These are phyloP conservation scores for Koerneria pararmatus DNA, from an alignment of 2,888 invertebrate genomes.

Conservation along the genomic window DNA sequence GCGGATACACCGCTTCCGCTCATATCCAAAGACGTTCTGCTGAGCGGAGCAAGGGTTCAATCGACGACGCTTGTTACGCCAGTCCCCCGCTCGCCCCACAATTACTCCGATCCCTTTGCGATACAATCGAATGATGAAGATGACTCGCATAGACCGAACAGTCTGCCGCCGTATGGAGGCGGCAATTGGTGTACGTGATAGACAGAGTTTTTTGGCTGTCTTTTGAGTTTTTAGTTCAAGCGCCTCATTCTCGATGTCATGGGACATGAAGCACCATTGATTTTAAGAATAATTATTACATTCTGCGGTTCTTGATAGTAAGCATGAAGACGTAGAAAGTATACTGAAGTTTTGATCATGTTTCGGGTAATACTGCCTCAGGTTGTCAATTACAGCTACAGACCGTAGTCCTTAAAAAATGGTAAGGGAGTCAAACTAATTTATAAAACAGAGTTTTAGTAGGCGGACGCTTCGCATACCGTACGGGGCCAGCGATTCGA, in stretches of 20 bases:
- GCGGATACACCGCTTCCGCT: neutral
- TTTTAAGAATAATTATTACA: no score
- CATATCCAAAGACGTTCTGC: neutral
- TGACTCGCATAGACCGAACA: slow-evolving; percentile 32
- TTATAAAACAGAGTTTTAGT: no score
- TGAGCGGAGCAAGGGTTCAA: neutral
- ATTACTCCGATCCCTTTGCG: slow-evolving; percentile 19
- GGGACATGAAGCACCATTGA: neutral
- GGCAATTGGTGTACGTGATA: neutral
- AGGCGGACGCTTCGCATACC: no score
- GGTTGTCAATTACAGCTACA: no score
- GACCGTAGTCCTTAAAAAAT: no score
- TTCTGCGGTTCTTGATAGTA: no score
- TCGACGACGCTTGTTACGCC: slow-evolving; percentile 22
- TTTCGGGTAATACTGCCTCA: no score
- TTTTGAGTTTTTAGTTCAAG: neutral
- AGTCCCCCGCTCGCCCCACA: slow-evolving; percentile 25
- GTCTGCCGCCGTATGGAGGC: slow-evolving; percentile 32
- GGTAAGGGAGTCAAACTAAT: no score
- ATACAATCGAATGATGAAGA: slow-evolving; percentile 1
- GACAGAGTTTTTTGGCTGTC: neutral
- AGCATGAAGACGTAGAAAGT: no score
- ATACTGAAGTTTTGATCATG: no score
- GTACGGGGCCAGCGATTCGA: no score
- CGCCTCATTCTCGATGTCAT: neutral